These are phyloP conservation scores for Deilephila elpenor DNA, from an alignment of 2,888 invertebrate species.

Conservation along the genomic window DNA sequence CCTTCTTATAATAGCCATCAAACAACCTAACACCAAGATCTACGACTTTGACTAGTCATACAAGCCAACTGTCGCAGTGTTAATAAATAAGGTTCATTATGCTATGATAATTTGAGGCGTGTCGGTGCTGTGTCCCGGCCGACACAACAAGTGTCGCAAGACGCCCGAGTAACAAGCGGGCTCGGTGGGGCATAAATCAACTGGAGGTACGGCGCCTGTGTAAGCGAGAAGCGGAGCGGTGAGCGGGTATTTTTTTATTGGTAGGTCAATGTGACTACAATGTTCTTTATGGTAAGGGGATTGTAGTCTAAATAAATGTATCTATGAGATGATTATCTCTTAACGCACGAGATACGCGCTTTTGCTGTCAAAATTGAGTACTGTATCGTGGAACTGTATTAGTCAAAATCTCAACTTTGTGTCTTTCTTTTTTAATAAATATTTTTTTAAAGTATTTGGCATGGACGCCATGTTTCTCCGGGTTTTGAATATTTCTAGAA, in stretches of 20 bases:
- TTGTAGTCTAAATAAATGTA: too few species aligned
- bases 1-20: not conserved
- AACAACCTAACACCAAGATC: not conserved
- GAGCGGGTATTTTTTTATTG: not conserved
- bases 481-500: too few species aligned
- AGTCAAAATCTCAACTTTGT: too few species aligned
- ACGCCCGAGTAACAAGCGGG: slow-evolving; percentile 49
- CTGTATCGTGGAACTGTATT: too few species aligned
- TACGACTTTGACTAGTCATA: not conserved
- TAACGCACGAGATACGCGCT: too few species aligned
- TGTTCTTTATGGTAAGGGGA: too few species aligned
- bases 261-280: not conserved
- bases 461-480: too few species aligned
- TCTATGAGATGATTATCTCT: too few species aligned
- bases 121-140: slow-evolving; percentile 47
- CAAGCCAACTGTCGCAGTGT: not conserved
- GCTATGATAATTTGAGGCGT: slow-evolving; percentile 54
- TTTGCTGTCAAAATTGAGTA: too few species aligned
- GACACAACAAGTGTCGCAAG: slow-evolving; percentile 58
- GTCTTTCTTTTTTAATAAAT: too few species aligned
- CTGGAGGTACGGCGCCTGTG: not conserved
- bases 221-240: not conserved
- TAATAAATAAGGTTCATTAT: slow-evolving; percentile 22
- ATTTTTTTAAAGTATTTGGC: too few species aligned
- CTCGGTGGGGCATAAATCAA: slow-evolving; percentile 55